A percentile compares a stretch with the other conserved stretches of the same genome.
Conservation (phyloP, 2,888 invertebrate species). For the Sarcophaga variegata region DNA sequence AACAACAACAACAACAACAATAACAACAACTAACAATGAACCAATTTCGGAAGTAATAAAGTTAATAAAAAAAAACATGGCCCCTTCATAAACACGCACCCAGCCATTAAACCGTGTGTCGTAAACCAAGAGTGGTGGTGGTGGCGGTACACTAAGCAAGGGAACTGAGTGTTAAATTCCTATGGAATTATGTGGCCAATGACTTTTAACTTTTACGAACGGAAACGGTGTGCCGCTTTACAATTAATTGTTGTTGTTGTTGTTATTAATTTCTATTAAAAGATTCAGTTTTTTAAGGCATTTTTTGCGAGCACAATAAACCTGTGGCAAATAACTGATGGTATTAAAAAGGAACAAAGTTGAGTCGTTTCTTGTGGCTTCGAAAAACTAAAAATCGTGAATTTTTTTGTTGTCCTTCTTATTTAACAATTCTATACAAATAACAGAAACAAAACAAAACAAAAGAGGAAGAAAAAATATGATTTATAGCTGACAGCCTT, state of each 20-base stretch:
- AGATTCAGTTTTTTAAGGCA: background rate
- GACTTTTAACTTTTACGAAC: background rate
- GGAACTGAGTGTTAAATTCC: background rate
- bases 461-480: too few species aligned
- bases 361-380: too few species aligned
- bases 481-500: too few species aligned
- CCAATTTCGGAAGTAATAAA: background rate
- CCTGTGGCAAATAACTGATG: too few species aligned
- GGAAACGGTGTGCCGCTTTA: background rate
- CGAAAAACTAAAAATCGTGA: too few species aligned
- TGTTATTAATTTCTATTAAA: background rate
- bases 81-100: background rate
- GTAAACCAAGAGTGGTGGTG: background rate
- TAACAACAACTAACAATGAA: background rate
- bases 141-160: background rate
- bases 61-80: background rate
- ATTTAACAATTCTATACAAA: too few species aligned
- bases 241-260: background rate
- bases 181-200: background rate
- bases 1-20: background rate
- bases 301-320: too few species aligned
- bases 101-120: background rate
- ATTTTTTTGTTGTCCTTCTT: too few species aligned
- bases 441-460: too few species aligned
- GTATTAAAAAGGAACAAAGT: too few species aligned